A percentile compares a stretch with the other conserved stretches of the same genome.
These are phyloP conservation scores for Magallana ariakensis DNA, from an alignment of 1,140 invertebrate genomes.

Conservation along the genomic window DNA sequence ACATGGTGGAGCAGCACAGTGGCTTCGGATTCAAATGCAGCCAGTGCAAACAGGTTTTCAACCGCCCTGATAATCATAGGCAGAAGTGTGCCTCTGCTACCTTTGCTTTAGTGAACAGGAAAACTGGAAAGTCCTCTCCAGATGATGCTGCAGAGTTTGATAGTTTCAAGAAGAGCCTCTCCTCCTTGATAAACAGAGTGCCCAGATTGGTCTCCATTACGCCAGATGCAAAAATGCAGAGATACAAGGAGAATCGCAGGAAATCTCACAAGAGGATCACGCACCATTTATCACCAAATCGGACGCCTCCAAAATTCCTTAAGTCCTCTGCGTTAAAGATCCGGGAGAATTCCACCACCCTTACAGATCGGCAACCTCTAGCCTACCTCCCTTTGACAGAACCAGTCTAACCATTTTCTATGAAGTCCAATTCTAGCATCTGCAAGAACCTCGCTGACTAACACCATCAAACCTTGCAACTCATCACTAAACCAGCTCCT, in stretches of 20 bases:
- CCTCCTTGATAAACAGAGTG: not conserved
- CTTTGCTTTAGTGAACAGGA: not conserved
- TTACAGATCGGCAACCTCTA: too few relatives aligned
- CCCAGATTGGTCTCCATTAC: not conserved
- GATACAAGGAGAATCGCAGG: not conserved
- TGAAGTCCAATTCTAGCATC: too few relatives aligned
- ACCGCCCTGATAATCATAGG: slow-evolving; percentile 1
- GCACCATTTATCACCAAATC: too few relatives aligned
- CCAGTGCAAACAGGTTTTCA: not conserved
- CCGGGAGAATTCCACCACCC: too few relatives aligned
- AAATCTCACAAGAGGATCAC: too few relatives aligned
- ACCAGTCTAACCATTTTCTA: too few relatives aligned
- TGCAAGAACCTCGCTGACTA: too few relatives aligned
- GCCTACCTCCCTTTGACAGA: too few relatives aligned
- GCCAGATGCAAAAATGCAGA: not conserved
- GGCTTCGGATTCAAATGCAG: slow-evolving; percentile 41
- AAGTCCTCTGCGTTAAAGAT: too few relatives aligned
- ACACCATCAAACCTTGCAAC: not conserved
- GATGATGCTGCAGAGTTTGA: not conserved
- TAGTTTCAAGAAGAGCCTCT: not conserved
- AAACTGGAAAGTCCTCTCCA: not conserved
- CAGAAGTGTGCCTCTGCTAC: not conserved
- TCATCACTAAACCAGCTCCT: not conserved
- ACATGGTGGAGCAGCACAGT: slow-evolving; percentile 41
- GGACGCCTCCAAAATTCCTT: too few relatives aligned